These are phyloP conservation scores for Rana temporaria DNA, from an alignment of 2,113 vertebrate genomes.

Conservation along the genomic window DNA sequence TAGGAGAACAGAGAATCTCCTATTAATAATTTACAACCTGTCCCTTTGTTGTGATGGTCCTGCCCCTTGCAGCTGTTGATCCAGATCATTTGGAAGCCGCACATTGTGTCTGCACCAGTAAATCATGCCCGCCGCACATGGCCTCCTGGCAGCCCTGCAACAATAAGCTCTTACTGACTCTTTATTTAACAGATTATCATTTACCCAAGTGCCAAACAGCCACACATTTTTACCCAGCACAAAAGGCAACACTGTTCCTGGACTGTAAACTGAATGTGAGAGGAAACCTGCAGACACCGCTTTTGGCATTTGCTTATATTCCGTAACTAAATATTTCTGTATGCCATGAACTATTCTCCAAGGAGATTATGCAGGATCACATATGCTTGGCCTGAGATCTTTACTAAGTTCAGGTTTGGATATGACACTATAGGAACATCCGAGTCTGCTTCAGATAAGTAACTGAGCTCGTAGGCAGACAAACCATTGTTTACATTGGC, in stretches of 20 bases:
- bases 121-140: constrained; percentile 18
- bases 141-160: background rate
- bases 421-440: background rate
- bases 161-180: background rate
- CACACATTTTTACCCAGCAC: background rate
- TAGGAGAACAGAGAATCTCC: constrained; percentile 15
- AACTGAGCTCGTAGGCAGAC: background rate
- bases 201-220: background rate
- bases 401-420: background rate
- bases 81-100: constrained; percentile 27
- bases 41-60: constrained; percentile 22
- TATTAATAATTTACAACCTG: constrained; percentile 36
- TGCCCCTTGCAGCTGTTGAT: constrained; percentile 33
- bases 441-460: background rate
- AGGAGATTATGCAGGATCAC: background rate
- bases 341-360: background rate
- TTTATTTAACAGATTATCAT: constrained; percentile 12
- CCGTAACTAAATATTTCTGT: background rate
- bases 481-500: background rate
- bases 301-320: background rate
- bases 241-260: background rate
- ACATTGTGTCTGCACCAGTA: constrained; percentile 32
- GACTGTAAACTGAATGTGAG: background rate
- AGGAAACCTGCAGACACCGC: background rate
- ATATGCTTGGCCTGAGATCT: background rate